Evolutionary conservation across 2,113 vertebrate species (phyloP), one percentile per base, ranked within the genome.

Genomic region (Bambusicola thoracicus): DNA sequence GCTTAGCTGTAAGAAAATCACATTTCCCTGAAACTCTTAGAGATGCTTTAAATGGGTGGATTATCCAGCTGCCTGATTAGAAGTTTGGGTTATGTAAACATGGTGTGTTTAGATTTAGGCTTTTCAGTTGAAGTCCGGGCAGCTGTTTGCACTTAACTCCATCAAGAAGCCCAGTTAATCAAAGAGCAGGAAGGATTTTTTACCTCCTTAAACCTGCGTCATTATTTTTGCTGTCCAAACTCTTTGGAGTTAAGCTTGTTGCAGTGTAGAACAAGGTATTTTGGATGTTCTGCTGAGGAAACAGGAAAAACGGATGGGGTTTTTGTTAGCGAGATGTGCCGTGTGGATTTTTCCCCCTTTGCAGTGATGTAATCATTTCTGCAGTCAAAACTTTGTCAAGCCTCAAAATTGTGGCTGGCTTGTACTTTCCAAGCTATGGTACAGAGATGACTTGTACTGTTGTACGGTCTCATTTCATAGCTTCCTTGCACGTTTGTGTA

Each of bases 61-160:
- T 98, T 97, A 98, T 97, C 98, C 97, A 97, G 97, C 97, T 80
- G 95, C 97, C 97, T 98, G 98, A 98, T 98, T 98, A 98, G 97
- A 97, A 97, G 97, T 97, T 97, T 98, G 97, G 96, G 97, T 98
- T 98, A 98, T 98, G 96, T 98, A 98, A 98, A 98, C 97, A 98
- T 48, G 38, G 73, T 89, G 93, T 98, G 97, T 98, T 98, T 98
- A 98, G 97, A 96, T 98, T 98, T 98, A 97, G 97, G 96, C 96
- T 98, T 97, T 98, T 96, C 97, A 95, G 97, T 97, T 97, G 97
- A 97, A 98, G 97, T 96, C 97, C 77, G 89, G 97, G 97, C 98
- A 98, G 98, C 97, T 98, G 98, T 97, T 98, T 98, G 97, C 97
- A 98, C 97, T 98, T 98, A 98, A 97, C 94, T 97, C 96, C 95